phyloP scores from a whole-genome alignment of 2,888 invertebrate genomes.

The Ptychoptera albimana region DNA sequence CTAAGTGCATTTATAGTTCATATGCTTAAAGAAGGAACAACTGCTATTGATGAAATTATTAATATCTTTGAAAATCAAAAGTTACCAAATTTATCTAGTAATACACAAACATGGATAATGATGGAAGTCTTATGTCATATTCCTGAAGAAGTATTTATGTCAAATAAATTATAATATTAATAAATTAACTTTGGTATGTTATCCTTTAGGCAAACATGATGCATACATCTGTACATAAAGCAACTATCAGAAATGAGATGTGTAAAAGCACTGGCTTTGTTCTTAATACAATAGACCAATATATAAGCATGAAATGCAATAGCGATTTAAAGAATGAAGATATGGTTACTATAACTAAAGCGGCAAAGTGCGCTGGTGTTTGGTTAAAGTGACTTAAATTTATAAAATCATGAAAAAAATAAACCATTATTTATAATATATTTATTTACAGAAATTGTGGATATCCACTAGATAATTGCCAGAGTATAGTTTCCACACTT shows the following conservation, averaged over 20 bases:
- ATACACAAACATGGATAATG: conserved; percentile 47
- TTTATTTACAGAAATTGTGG: conserved; percentile 20
- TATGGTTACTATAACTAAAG: conserved; percentile 35
- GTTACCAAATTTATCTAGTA: conserved; percentile 41
- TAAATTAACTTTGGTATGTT: neutral
- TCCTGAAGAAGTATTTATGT: conserved; percentile 63
- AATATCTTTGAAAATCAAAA: conserved; percentile 41
- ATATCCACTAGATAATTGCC: conserved; percentile 26
- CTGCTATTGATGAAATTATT: conserved; percentile 61
- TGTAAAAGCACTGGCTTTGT: conserved; percentile 24
- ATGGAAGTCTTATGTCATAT: conserved; percentile 73
- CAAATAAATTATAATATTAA: neutral
- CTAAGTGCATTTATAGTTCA: conserved; percentile 73
- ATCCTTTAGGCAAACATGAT: conserved; percentile 20
- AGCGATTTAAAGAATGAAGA: conserved; percentile 28
- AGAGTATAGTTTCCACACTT: conserved; percentile 26
- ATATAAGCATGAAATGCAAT: conserved; percentile 22
- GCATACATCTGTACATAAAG: conserved; percentile 26
- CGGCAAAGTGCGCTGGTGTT: conserved; percentile 37
- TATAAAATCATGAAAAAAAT: conserved; percentile 16
- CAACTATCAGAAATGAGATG: conserved; percentile 23
- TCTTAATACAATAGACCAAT: conserved; percentile 24
- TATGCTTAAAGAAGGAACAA: conserved; percentile 34
- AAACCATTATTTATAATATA: neutral
- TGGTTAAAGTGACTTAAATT: conserved; percentile 42